phyloP scores from a whole-genome alignment of 2,113 vertebrate species.

The Scalopus aquaticus region DNA sequence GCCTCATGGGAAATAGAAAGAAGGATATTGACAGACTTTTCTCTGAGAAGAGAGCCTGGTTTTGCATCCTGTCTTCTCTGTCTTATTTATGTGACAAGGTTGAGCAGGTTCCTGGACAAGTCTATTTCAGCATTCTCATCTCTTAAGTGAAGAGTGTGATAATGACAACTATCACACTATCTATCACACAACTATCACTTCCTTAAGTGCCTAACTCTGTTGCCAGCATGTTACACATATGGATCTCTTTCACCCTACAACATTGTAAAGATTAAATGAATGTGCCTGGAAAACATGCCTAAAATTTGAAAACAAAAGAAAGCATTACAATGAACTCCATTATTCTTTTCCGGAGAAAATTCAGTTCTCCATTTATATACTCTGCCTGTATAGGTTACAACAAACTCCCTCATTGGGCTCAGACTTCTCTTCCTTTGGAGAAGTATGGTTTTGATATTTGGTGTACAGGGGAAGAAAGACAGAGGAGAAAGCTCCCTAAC shows the following conservation, averaged over 20 bases:
- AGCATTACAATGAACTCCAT: background rate
- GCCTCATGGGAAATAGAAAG: background rate
- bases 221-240: background rate
- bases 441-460: background rate
- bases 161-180: background rate
- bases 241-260: background rate
- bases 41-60: background rate
- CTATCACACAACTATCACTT: background rate
- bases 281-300: background rate
- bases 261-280: background rate
- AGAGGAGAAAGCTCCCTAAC: background rate
- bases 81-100: background rate
- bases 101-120: background rate
- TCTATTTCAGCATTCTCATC: background rate
- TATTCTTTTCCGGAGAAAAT: background rate
- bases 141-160: background rate
- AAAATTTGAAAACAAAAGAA: background rate
- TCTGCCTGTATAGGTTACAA: too few species aligned
- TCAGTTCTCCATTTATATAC: background rate
- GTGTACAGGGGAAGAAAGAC: background rate
- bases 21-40: background rate
- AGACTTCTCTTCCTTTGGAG: background rate
- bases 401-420: too few species aligned
- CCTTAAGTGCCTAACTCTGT: background rate
- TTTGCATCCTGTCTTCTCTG: background rate